phyloP scores from a whole-genome alignment of 1,140 invertebrate genomes.

The Pararge aegeria region DNA sequence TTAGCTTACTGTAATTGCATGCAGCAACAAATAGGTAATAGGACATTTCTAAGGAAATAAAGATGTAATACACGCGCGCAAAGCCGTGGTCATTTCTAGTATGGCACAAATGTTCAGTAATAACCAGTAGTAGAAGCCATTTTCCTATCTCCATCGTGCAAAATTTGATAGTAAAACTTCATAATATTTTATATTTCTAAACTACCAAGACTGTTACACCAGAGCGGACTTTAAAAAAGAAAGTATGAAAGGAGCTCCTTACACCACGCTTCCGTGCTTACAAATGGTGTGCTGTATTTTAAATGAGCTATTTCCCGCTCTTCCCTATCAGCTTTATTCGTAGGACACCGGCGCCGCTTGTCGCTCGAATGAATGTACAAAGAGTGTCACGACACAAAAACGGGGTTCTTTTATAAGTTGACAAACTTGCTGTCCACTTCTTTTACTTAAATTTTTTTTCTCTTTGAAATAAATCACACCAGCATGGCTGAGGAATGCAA shows the following conservation, averaged over 20 bases:
- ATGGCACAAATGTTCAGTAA: no score
- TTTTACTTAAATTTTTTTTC: not conserved
- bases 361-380: slow-evolving; percentile 11
- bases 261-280: slow-evolving; percentile 33
- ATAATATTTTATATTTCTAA: not conserved
- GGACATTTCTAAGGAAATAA: no score
- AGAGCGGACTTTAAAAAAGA: slow-evolving; percentile 9
- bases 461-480: not conserved
- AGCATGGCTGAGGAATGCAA: not conserved
- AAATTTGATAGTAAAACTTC: no score
- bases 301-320: slow-evolving; percentile 36
- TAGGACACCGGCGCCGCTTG: slow-evolving; percentile 22
- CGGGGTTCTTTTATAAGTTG: slow-evolving; percentile 2
- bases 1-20: no score
- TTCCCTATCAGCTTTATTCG: slow-evolving; percentile 23
- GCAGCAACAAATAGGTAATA: no score
- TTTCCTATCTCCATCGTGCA: no score
- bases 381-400: slow-evolving; percentile 4
- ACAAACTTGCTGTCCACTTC: slow-evolving; percentile 5
- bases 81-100: no score
- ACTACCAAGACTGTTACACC: not conserved
- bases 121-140: no score
- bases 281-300: slow-evolving; percentile 31
- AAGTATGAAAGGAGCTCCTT: slow-evolving; percentile 30
- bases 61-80: no score